These are phyloP conservation scores for Anolis sagrei DNA, from an alignment of 2,113 vertebrate genomes.

Conservation along the genomic window DNA sequence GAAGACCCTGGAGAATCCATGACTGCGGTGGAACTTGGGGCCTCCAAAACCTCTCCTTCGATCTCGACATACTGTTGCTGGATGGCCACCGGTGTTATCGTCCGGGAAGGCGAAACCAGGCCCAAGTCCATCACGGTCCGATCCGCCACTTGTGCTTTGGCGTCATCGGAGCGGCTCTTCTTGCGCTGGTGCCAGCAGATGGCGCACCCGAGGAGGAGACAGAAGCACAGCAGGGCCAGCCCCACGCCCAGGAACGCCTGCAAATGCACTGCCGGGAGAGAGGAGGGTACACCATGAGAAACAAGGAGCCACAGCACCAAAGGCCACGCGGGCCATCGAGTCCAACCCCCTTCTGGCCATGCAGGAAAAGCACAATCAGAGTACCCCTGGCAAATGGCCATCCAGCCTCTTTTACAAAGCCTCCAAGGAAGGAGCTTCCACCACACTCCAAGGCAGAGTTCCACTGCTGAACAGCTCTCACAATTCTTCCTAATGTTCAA, in stretches of 20 bases:
- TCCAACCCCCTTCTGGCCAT: too few relatives aligned
- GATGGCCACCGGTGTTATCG: conserved; percentile 57
- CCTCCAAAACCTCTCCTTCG: conserved; percentile 73
- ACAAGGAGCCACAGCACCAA: too few relatives aligned
- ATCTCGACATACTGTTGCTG: conserved; percentile 75
- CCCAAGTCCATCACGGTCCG: conserved; percentile 60
- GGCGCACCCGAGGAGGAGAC: conserved; percentile 78
- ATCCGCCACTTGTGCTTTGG: conserved; percentile 56
- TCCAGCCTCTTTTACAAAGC: too few relatives aligned
- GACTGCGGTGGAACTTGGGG: conserved; percentile 19
- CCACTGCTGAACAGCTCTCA: too few relatives aligned
- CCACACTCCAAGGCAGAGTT: too few relatives aligned
- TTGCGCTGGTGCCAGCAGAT: conserved; percentile 73
- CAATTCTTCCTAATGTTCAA: too few relatives aligned
- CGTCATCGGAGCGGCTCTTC: fast-evolving
- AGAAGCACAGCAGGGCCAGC: conserved; percentile 80
- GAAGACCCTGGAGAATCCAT: conserved; percentile 23
- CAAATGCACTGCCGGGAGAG: conserved; percentile 71
- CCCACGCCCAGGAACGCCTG: conserved; percentile 78
- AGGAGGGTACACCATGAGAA: not conserved
- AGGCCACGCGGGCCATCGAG: too few relatives aligned
- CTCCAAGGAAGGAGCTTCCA: too few relatives aligned
- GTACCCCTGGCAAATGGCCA: too few relatives aligned
- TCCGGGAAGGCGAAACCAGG: conserved; percentile 29
- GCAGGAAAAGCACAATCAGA: too few relatives aligned